Evolutionary conservation across 35 echinoderm and acorn worm genomes (phyloP), one percentile per base, ranked within the genome.

Genomic region (Acanthaster planci): DNA sequence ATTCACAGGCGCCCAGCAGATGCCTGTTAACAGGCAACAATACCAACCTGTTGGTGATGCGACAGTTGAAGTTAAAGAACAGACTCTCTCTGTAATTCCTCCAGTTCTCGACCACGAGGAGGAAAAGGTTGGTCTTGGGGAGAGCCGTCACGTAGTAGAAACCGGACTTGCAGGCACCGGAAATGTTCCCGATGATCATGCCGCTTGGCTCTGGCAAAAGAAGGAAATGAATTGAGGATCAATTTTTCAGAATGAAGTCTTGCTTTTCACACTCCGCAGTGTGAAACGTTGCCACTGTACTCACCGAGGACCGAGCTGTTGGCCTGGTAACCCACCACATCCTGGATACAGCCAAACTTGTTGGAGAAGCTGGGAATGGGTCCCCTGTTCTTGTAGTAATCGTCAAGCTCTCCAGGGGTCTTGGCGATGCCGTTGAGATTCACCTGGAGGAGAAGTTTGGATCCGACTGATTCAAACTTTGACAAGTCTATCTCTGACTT

Each of bases 61-160:
- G 87, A 76, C 96, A 99, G 89, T 99, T 99, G 83, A 99, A 99
- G 78, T 99, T 99, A 37, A 99, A 94, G 88, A 68, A 93, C 1
- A 67, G 53, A 38, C 60, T 84, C 54, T 99, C 88, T 34, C 90
- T 93, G 38, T 60, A 27, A 58, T 99, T 89, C 51, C 86, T 88
- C 96, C 96, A 99, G 67, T 99, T 99, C 58, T 99, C 92, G 30
- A 99, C 90, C 1, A 99, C 92, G 8, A 99, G 55, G 26, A 99
- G 83, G 55, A 88, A 99, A 29, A 99, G 83, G 60, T 99, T 99
- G 38, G 96, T 99, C 77, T 99, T 99, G 27, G 96, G 96, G 0
- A 99, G 88, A 50, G 96, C 85, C 35, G 80, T 94, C 59, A 99
- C 60, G 39, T 99, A 99, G 86, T 99, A 99, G 60, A 94, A 99